phyloP scores from a whole-genome alignment of 2,888 invertebrate species.

The Lissocephala sabroskyi region DNA sequence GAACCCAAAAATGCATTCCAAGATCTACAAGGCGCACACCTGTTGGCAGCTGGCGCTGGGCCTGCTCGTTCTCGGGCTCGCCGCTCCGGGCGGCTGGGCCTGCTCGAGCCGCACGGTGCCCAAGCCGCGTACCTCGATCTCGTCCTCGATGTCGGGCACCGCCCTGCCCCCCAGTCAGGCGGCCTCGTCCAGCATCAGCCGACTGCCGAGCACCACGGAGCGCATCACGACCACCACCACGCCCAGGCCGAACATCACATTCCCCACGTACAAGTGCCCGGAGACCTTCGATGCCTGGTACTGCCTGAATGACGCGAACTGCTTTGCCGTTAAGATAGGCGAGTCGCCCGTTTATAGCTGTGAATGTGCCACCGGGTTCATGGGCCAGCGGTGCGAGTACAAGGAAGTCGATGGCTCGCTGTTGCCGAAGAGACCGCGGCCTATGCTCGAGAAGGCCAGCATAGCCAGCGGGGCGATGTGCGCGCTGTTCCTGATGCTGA shows the following conservation, averaged over 20 bases:
- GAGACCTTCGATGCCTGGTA: slow-evolving; percentile 94
- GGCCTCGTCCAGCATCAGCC: slow-evolving; percentile 22
- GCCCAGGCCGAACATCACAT: slow-evolving; percentile 93
- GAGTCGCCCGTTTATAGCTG: slow-evolving; percentile 95
- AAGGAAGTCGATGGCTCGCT: slow-evolving; percentile 97
- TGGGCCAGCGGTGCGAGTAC: slow-evolving; percentile 96
- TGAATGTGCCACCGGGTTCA: slow-evolving; percentile 94
- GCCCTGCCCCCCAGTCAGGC: slow-evolving; percentile 40
- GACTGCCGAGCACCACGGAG: slow-evolving; percentile 66
- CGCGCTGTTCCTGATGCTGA: slow-evolving; percentile 76
- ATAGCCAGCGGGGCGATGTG: slow-evolving; percentile 85
- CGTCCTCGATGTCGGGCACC: slow-evolving; percentile 55
- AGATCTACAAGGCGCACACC: too few species aligned
- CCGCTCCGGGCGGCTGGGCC: slow-evolving; percentile 53
- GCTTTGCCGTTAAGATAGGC: slow-evolving; percentile 95
- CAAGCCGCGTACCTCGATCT: slow-evolving; percentile 79
- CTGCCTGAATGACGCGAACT: slow-evolving; percentile 94
- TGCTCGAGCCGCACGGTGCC: slow-evolving; percentile 77
- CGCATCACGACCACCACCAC: slow-evolving; percentile 79
- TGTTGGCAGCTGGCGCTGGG: slow-evolving; percentile 18
- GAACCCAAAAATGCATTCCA: slow-evolving; percentile 55
- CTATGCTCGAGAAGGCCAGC: slow-evolving; percentile 86
- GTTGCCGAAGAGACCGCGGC: slow-evolving; percentile 80
- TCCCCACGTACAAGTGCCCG: slow-evolving; percentile 95
- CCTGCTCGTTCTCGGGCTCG: slow-evolving; percentile 27